Evolutionary conservation across 2,888 invertebrate species (phyloP).

Genomic region (Phrixothrix hirtus): DNA sequence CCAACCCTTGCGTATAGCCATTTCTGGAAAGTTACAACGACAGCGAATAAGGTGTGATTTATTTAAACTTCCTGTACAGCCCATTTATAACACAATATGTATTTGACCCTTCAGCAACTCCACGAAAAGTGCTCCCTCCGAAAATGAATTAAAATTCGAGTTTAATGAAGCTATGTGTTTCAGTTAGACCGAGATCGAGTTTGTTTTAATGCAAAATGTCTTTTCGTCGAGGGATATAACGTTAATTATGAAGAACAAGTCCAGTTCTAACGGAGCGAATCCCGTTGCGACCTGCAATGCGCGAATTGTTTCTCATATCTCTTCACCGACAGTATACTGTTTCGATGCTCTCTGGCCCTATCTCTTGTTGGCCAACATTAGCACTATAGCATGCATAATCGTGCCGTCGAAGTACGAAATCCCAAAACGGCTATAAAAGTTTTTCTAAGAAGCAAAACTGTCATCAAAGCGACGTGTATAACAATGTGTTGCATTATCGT

Average conservation of each 20-base stretch:
- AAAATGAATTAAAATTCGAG: slow-evolving; percentile 52
- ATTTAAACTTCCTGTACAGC: slow-evolving; percentile 38
- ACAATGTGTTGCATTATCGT: slow-evolving; percentile 56
- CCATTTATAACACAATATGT: slow-evolving; percentile 37
- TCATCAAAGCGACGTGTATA: slow-evolving; percentile 54
- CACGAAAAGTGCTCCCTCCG: slow-evolving; percentile 29
- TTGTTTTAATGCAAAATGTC: slow-evolving; percentile 43
- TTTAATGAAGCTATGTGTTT: slow-evolving; percentile 52
- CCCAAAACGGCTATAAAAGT: slow-evolving; percentile 54
- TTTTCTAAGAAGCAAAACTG: slow-evolving; percentile 56
- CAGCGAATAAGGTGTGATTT: slow-evolving; percentile 38
- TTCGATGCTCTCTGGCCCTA: slow-evolving; percentile 26
- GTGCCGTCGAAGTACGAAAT: slow-evolving; percentile 36
- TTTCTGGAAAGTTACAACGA: slow-evolving; percentile 24
- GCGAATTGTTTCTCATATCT: slow-evolving; percentile 36
- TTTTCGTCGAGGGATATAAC: slow-evolving; percentile 56
- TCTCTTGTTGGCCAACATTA: slow-evolving; percentile 27
- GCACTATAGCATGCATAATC: slow-evolving; percentile 38
- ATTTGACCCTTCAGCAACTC: slow-evolving; percentile 33
- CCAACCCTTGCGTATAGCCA: slow-evolving; percentile 21
- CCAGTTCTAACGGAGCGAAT: slow-evolving; percentile 50
- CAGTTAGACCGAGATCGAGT: slow-evolving; percentile 43
- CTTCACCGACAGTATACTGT: slow-evolving; percentile 32
- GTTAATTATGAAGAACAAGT: slow-evolving; percentile 70
- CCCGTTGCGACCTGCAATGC: slow-evolving; percentile 41